Conservation (phyloP, 1,140 invertebrate species). For the Anastrepha obliqua region DNA sequence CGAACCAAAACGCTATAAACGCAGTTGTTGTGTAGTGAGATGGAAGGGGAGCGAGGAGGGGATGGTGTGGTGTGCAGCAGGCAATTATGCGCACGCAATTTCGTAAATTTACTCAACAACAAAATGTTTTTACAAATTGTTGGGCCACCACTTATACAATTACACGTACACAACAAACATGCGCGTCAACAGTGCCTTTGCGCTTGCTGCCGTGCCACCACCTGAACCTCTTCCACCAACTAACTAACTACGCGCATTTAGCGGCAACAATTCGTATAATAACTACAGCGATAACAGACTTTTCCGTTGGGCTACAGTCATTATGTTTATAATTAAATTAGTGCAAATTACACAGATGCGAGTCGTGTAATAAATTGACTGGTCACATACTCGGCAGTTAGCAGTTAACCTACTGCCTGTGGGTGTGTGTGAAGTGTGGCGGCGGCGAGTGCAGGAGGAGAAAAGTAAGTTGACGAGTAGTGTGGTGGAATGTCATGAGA, state of each 20-base stretch:
- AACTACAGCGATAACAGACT: conserved; percentile 42
- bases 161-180: not conserved
- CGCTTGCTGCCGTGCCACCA: not conserved
- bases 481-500: conserved; percentile 3
- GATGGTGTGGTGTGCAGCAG: not conserved
- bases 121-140: conserved; percentile 51
- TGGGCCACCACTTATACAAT: not conserved
- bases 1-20: not conserved
- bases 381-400: not conserved
- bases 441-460: not conserved
- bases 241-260: conserved; percentile 39
- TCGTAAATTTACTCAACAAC: conserved; percentile 39
- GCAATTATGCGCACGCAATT: conserved; percentile 48
- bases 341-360: conserved; percentile 52
- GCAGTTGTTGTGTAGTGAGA: not conserved
- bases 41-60: not conserved
- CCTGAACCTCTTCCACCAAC: not conserved
- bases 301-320: conserved; percentile 43
- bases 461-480: not conserved
- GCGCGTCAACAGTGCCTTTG: conserved; percentile 18
- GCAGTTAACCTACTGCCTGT: not conserved
- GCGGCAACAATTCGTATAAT: conserved; percentile 18
- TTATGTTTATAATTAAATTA: conserved; percentile 53
- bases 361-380: conserved; percentile 44
- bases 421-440: not conserved